Percentiles rank a stretch among this genome's conserved stretches.
These are phyloP conservation scores for Coptodon bakossiorum DNA, from an alignment of 2,113 vertebrate genomes.

Conservation along the genomic window DNA sequence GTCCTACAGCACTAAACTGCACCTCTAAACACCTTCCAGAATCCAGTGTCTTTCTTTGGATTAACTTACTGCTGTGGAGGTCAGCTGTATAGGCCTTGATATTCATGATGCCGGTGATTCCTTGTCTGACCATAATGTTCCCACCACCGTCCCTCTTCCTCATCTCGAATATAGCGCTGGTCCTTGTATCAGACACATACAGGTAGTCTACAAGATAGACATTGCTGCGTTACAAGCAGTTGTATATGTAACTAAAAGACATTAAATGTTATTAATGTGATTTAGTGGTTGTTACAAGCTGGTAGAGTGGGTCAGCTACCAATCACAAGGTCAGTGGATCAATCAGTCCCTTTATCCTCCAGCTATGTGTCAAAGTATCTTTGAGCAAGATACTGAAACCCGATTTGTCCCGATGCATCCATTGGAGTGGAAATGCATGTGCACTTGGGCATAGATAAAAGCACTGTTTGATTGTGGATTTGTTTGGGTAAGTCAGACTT, in stretches of 20 bases:
- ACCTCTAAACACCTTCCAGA: background rate
- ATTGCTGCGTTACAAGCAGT: background rate
- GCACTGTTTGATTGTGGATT: background rate
- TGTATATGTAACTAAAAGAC: background rate
- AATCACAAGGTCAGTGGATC: background rate
- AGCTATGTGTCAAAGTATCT: background rate
- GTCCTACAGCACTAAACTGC: background rate
- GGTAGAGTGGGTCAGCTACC: background rate
- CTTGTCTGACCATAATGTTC: constrained; percentile 57
- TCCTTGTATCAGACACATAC: constrained; percentile 64
- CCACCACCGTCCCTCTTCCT: constrained; percentile 64
- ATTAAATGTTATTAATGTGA: background rate
- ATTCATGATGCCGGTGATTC: constrained; percentile 51
- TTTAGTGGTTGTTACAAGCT: background rate
- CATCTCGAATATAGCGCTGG: constrained; percentile 51
- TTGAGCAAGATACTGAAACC: background rate
- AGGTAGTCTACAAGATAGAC: constrained; percentile 45
- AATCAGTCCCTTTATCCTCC: background rate
- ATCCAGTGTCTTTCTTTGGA: background rate
- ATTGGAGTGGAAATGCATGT: background rate
- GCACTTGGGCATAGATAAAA: background rate
- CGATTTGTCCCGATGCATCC: background rate
- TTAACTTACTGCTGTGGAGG: constrained; percentile 56
- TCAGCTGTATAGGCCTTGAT: constrained; percentile 64
- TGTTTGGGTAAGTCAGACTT: background rate